Percentiles rank a stretch among this genome's conserved stretches.
These are phyloP conservation scores for Laspeyria flexula DNA, from an alignment of 2,888 invertebrate genomes.

Conservation along the genomic window DNA sequence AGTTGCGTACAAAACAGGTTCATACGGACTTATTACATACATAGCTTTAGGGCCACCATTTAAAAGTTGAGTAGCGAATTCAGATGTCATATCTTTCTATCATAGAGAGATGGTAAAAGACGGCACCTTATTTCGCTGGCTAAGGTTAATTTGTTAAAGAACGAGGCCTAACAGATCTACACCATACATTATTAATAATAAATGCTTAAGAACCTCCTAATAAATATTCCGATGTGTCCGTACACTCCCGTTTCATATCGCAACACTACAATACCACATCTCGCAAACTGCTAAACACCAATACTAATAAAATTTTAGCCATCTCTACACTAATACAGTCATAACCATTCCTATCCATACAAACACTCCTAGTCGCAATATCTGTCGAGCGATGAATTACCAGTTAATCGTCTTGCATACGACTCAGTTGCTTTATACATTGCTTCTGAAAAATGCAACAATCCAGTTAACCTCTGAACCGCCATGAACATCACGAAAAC, in stretches of 20 bases:
- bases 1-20: conserved; percentile 22
- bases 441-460: too few species aligned
- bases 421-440: neutral
- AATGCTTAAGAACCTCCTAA: conserved; percentile 33
- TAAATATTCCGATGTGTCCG: conserved; percentile 21
- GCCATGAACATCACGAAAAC: too few species aligned
- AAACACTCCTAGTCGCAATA: conserved; percentile 32
- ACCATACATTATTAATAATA: conserved; percentile 37
- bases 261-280: conserved; percentile 54
- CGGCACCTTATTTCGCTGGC: too few species aligned
- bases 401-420: neutral
- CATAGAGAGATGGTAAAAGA: too few species aligned
- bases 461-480: too few species aligned
- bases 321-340: conserved; percentile 49
- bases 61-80: too few species aligned
- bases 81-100: too few species aligned
- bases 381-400: conserved; percentile 19
- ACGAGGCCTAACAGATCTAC: conserved; percentile 32
- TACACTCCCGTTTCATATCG: conserved; percentile 26
- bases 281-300: conserved; percentile 58
- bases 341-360: conserved; percentile 43
- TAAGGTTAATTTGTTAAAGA: too few species aligned
- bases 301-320: conserved; percentile 41
- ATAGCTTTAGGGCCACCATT: too few species aligned
- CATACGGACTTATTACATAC: conserved; percentile 14